Percentiles rank a stretch among this genome's conserved stretches.
These are phyloP conservation scores for Platichthys flesus DNA, from an alignment of 2,113 vertebrate species.

Conservation along the genomic window DNA sequence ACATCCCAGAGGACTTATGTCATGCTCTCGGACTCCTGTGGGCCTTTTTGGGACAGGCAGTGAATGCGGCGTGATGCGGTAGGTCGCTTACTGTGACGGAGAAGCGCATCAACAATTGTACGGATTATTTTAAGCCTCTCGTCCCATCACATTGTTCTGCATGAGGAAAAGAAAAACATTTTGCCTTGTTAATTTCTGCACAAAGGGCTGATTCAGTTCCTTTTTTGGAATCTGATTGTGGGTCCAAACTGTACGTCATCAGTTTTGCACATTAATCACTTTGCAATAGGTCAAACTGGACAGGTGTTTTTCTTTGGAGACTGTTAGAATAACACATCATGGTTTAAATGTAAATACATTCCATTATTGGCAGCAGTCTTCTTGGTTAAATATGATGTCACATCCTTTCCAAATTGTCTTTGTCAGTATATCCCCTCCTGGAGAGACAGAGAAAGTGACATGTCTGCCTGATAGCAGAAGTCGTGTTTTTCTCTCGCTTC, in stretches of 20 bases:
- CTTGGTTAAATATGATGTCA: conserved; percentile 22
- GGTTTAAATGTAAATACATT: conserved; percentile 12
- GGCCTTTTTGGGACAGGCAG: conserved; percentile 43
- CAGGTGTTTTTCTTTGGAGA: conserved; percentile 10
- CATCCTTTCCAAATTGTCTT: conserved; percentile 43
- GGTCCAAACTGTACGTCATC: background rate
- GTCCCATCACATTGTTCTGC: conserved; percentile 42
- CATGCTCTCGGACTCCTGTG: conserved; percentile 52
- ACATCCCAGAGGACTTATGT: conserved; percentile 47
- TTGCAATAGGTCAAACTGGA: background rate
- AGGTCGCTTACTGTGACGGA: conserved; percentile 34
- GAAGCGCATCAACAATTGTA: conserved; percentile 28
- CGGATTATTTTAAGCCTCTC: conserved; percentile 64
- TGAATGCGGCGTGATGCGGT: conserved; percentile 42
- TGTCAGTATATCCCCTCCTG: conserved; percentile 22
- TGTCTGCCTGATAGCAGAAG: conserved; percentile 39
- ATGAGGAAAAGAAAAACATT: conserved; percentile 32
- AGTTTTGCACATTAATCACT: background rate
- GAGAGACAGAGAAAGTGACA: conserved; percentile 53
- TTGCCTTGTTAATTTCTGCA: conserved; percentile 42
- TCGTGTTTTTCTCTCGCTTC: conserved; percentile 52
- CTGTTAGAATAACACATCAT: background rate
- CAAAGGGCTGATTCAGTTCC: conserved; percentile 14
- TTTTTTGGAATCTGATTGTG: conserved; percentile 11
- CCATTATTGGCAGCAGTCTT: conserved; percentile 11